Percentiles rank a stretch among this genome's conserved stretches.
Evolutionary conservation across 1,140 invertebrate species (phyloP).

Genomic region (Orchestia grillus): DNA sequence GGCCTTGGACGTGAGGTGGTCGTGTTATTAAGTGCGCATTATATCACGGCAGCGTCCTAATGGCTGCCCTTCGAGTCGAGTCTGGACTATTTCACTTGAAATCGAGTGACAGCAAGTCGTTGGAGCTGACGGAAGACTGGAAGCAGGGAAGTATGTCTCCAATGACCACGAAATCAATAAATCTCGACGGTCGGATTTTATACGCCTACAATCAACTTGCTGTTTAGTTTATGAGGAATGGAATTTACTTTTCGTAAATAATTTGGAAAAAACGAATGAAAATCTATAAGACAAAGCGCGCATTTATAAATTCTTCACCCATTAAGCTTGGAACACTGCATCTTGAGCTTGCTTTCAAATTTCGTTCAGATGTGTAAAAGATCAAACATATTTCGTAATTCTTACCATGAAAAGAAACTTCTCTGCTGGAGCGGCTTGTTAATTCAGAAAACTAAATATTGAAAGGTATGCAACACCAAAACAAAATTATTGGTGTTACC

Average conservation of each 20-base stretch:
- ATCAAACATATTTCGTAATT: background rate
- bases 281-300: background rate
- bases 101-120: background rate
- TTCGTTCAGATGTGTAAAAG: background rate
- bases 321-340: no score
- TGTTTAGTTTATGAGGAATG: background rate
- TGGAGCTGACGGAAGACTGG: background rate
- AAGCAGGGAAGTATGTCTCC: background rate
- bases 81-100: background rate
- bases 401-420: no score
- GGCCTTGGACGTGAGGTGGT: background rate
- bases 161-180: background rate
- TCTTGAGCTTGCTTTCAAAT: background rate
- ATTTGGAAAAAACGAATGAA: background rate
- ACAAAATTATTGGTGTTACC: no score
- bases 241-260: background rate
- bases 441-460: no score
- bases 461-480: no score
- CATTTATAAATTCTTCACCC: background rate
- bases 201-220: background rate
- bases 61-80: background rate
- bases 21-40: slow-evolving; percentile 9
- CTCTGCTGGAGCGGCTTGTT: no score
- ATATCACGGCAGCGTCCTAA: background rate
- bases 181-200: background rate